Evolutionary conservation across 2,797 vertebrate species (phyloP).

Genomic region (Hephaestus fuliginosus): DNA sequence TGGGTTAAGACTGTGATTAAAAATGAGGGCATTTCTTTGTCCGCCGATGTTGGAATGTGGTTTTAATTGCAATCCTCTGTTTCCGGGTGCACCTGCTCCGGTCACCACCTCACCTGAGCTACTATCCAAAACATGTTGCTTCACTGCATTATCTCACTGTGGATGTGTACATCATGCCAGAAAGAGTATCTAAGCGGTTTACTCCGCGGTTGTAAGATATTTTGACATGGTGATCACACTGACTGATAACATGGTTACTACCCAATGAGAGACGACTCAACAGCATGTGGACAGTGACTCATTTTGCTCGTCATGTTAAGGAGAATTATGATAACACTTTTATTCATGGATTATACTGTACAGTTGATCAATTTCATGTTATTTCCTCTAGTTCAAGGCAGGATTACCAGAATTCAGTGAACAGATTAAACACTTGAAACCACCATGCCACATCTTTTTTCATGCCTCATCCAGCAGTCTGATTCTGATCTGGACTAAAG

Average conservation of each 20-base stretch:
- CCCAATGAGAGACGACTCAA: background rate
- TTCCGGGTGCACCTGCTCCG: background rate
- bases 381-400: background rate
- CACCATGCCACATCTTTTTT: background rate
- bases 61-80: background rate
- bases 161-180: background rate
- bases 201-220: background rate
- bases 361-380: background rate
- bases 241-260: background rate
- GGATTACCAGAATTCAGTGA: background rate
- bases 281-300: background rate
- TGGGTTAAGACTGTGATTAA: background rate
- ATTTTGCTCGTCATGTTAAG: background rate
- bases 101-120: background rate
- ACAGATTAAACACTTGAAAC: slow-evolving; percentile 11
- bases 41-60: background rate
- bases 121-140: background rate
- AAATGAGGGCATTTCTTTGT: background rate
- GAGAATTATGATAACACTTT: background rate
- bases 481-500: background rate
- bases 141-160: background rate
- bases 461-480: background rate
- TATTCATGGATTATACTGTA: background rate
- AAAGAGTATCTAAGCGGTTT: background rate
- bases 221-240: background rate